Evolutionary conservation across 2,113 vertebrate genomes (phyloP).

Genomic region (Lamprologus callipterus): DNA sequence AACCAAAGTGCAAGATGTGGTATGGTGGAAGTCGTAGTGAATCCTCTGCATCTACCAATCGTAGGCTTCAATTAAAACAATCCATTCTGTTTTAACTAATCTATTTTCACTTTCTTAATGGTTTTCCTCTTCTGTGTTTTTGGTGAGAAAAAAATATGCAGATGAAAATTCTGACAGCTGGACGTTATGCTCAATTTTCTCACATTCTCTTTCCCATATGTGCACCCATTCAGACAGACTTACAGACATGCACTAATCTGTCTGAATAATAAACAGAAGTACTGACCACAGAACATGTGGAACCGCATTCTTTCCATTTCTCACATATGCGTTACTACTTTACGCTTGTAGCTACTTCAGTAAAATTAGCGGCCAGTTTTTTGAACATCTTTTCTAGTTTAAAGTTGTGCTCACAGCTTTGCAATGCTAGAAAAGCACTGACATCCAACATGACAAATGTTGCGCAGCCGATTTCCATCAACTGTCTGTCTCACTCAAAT

Average conservation of each 20-base stretch:
- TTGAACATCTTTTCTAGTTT: background rate
- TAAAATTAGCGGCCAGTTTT: background rate
- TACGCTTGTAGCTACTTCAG: background rate
- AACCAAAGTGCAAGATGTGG: background rate
- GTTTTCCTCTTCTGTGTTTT: background rate
- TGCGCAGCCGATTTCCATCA: fast-evolving
- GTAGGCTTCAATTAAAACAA: background rate
- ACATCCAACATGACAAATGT: background rate
- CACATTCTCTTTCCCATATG: background rate
- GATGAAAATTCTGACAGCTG: background rate
- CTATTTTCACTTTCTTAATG: background rate
- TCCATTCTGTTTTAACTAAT: background rate
- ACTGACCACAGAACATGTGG: background rate
- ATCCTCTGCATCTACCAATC: background rate
- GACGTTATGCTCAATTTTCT: background rate
- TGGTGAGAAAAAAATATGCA: background rate
- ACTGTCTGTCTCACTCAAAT: background rate
- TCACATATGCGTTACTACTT: background rate
- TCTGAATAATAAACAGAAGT: background rate
- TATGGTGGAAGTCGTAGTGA: background rate
- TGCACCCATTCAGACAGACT: background rate
- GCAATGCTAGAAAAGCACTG: background rate
- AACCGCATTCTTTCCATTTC: background rate
- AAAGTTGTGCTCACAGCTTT: background rate
- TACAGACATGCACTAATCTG: background rate